Conservation (phyloP, 2,797 vertebrate species). For the Rallus crepitans region DNA sequence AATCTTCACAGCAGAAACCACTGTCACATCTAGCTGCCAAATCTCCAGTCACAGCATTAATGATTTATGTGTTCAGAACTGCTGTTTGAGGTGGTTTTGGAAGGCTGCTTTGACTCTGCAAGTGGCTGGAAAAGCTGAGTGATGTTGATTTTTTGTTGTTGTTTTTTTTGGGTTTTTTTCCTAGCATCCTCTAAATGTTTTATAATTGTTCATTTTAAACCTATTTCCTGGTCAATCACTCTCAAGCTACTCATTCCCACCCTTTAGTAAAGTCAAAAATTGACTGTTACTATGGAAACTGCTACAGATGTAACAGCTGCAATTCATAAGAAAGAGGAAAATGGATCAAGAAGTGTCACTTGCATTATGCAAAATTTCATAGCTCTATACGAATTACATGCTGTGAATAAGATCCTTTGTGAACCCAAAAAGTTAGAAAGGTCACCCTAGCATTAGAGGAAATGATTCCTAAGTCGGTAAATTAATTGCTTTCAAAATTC, state of each 20-base stretch:
- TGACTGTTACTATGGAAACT: conserved; percentile 75
- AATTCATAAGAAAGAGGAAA: conserved; percentile 50
- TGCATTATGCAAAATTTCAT: conserved; percentile 41
- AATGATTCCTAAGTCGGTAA: conserved; percentile 39
- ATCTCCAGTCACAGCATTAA: conserved; percentile 13
- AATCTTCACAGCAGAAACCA: conserved; percentile 4
- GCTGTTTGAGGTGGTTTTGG: neutral
- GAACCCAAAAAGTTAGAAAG: conserved; percentile 33
- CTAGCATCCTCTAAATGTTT: neutral
- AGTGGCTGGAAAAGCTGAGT: neutral
- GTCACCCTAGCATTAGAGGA: conserved; percentile 6
- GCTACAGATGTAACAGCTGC: conserved; percentile 55
- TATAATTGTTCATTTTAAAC: conserved; percentile 39
- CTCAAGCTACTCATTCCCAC: neutral
- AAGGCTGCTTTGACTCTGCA: neutral
- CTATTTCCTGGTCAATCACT: conserved; percentile 43
- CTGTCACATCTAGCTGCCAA: neutral
- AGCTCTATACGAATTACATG: neutral
- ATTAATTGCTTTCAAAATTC: conserved; percentile 43
- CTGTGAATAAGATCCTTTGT: conserved; percentile 18
- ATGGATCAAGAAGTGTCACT: conserved; percentile 55
- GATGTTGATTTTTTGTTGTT: neutral
- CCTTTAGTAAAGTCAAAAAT: conserved; percentile 55
- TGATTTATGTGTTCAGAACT: neutral
- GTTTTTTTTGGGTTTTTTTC: neutral